A percentile compares a stretch with the other conserved stretches of the same genome.
Evolutionary conservation across 2,888 invertebrate genomes (phyloP).

Genomic region (Phoronis australis): DNA sequence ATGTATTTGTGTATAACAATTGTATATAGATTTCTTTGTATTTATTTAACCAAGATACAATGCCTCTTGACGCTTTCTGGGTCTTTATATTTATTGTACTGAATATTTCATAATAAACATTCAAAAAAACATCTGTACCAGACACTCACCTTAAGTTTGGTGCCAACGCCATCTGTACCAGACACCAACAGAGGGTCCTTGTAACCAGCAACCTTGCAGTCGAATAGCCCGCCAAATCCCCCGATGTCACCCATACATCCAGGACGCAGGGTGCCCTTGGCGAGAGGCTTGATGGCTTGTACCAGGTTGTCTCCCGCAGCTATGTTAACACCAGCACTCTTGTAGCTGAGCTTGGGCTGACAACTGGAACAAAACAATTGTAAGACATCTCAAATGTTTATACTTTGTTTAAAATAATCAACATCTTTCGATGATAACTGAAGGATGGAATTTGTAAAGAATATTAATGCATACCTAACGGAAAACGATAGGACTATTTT

Average conservation of each 20-base stretch:
- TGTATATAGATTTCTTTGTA: no score
- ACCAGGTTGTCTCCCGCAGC: conserved; percentile 84
- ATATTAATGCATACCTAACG: no score
- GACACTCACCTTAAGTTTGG: conserved; percentile 80
- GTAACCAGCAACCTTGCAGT: conserved; percentile 67
- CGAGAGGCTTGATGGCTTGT: conserved; percentile 72
- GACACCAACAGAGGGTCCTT: conserved; percentile 84
- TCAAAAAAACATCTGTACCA: no score
- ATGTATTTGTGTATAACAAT: no score
- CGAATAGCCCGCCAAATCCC: conserved; percentile 91
- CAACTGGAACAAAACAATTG: neutral
- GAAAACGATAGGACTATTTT: no score
- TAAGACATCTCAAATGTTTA: neutral
- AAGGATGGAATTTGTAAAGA: no score
- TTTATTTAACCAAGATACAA: no score
- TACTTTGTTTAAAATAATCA: no score
- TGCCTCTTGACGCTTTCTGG: no score
- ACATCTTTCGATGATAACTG: no score
- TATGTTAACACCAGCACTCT: conserved; percentile 85
- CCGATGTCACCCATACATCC: conserved; percentile 82
- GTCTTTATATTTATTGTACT: no score
- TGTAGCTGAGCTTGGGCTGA: conserved; percentile 72
- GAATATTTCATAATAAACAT: no score
- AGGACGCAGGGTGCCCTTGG: conserved; percentile 69
- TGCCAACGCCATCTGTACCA: conserved; percentile 94